Percentiles rank a stretch among this genome's conserved stretches.
Conservation (phyloP, 2,888 invertebrate genomes). For the Hydraecia micacea region DNA sequence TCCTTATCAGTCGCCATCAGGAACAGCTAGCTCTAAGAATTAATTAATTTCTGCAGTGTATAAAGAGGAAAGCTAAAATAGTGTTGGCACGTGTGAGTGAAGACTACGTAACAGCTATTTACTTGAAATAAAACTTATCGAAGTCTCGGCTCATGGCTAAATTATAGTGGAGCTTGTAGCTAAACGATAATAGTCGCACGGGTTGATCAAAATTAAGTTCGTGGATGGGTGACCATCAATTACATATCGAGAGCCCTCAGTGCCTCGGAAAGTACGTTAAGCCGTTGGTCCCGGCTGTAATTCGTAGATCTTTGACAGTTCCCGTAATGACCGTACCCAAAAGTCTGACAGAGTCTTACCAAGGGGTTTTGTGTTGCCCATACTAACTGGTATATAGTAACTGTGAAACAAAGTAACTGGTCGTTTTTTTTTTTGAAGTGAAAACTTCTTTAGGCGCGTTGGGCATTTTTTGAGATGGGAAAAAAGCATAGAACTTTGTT, state of each 20-base stretch:
- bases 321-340: neutral
- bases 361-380: neutral
- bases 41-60: conserved; percentile 64
- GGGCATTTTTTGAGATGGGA: no score
- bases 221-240: neutral
- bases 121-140: neutral
- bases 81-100: conserved; percentile 13
- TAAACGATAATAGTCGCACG: neutral
- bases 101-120: neutral
- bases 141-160: neutral
- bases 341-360: neutral
- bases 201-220: neutral
- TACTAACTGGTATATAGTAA: neutral
- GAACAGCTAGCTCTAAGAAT: conserved; percentile 48
- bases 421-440: no score
- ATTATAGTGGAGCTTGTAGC: neutral
- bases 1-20: conserved; percentile 60
- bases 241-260: neutral
- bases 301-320: neutral
- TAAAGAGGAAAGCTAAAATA: conserved; percentile 4
- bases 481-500: no score
- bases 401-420: neutral
- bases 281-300: neutral
- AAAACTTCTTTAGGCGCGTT: no score
- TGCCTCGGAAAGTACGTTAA: neutral